Percentiles rank a stretch among this genome's conserved stretches.
Evolutionary conservation across 2,113 vertebrate species (phyloP).

Genomic region (Apaloderma vittatum): DNA sequence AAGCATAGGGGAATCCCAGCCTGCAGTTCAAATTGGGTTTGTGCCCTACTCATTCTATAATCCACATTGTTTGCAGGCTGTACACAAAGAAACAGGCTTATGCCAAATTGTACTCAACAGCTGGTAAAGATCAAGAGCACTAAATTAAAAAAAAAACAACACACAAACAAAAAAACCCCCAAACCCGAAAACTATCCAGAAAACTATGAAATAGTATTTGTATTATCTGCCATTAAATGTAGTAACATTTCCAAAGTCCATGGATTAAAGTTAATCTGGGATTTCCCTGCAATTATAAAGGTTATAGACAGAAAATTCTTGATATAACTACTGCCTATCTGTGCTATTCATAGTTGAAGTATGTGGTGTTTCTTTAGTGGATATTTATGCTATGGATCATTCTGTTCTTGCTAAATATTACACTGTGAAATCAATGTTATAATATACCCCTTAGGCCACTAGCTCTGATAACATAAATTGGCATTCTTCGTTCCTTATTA

Average conservation of each 20-base stretch:
- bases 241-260: not conserved
- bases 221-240: not conserved
- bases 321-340: not conserved
- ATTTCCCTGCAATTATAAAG: constrained; percentile 36
- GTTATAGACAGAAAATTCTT: constrained; percentile 1
- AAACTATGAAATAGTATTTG: not conserved
- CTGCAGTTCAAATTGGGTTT: constrained; percentile 25
- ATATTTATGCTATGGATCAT: not conserved
- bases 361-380: not conserved
- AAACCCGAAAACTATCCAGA: not conserved
- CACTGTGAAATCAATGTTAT: not conserved
- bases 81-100: constrained; percentile 12
- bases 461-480: not conserved
- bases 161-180: too few relatives aligned
- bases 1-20: constrained; percentile 57
- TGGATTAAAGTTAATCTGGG: not conserved
- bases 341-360: not conserved
- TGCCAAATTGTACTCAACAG: constrained; percentile 9
- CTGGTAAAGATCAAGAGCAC: constrained; percentile 1
- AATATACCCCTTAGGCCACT: not conserved
- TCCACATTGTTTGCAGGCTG: constrained; percentile 4
- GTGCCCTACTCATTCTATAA: constrained; percentile 38
- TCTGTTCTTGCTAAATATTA: not conserved
- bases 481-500: not conserved
- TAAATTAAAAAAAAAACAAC: not conserved